A percentile compares a stretch with the other conserved stretches of the same genome.
Evolutionary conservation across 2,113 vertebrate genomes (phyloP).

Genomic region (Saccopteryx bilineata): DNA sequence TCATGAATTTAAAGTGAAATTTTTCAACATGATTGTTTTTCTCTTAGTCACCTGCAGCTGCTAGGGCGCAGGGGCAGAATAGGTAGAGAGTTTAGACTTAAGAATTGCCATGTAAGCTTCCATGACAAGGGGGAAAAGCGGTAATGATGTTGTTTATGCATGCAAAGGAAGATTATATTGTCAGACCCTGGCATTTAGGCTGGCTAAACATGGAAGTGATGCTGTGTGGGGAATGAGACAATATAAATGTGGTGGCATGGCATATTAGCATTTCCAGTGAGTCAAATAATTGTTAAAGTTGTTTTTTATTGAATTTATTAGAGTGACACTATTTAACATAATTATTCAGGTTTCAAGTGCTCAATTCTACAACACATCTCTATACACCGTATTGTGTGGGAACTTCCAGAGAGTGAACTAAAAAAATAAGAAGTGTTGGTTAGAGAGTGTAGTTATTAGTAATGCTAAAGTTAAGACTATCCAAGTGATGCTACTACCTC

Average conservation of each 20-base stretch:
- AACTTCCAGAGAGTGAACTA: background rate
- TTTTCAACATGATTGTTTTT: constrained; percentile 10
- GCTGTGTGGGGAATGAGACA: background rate
- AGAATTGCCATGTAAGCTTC: background rate
- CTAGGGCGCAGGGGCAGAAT: background rate
- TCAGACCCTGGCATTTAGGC: background rate
- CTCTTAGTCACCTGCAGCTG: background rate
- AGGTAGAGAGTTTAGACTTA: background rate
- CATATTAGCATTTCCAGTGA: background rate
- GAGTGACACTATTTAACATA: too few relatives aligned
- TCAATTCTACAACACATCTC: too few relatives aligned
- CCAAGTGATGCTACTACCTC: background rate
- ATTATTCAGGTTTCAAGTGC: too few relatives aligned
- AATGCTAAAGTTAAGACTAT: background rate
- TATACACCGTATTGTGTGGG: background rate
- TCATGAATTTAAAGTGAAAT: background rate
- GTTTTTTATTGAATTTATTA: too few relatives aligned
- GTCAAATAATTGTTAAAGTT: background rate
- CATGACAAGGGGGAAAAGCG: background rate
- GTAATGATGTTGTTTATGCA: background rate
- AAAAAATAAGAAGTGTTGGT: constrained; percentile 4
- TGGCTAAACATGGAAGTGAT: background rate
- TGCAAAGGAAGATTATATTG: background rate
- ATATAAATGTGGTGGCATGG: background rate
- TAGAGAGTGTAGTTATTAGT: background rate